These are phyloP conservation scores for Amphipyra berbera DNA, from an alignment of 2,888 invertebrate species.

Conservation along the genomic window DNA sequence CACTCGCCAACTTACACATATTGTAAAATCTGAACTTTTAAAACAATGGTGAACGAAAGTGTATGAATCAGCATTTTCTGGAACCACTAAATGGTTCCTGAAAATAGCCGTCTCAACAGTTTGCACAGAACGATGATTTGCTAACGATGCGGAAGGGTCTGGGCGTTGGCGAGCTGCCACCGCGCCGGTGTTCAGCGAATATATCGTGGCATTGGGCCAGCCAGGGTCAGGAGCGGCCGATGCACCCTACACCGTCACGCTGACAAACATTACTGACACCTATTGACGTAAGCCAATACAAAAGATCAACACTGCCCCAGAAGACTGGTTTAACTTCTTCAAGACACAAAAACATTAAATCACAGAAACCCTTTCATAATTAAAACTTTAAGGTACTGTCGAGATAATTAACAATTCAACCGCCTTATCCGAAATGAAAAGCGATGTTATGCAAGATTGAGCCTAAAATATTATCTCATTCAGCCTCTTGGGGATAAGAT, in stretches of 20 bases:
- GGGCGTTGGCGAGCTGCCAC: slow-evolving; percentile 79
- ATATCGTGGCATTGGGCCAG: slow-evolving; percentile 88
- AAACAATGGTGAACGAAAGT: slow-evolving; percentile 11
- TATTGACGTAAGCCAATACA: slow-evolving; percentile 48
- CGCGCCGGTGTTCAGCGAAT: slow-evolving; percentile 73
- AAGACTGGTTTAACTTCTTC: slow-evolving; percentile 1
- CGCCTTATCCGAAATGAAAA: slow-evolving; percentile 44
- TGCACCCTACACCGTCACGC: slow-evolving; percentile 79
- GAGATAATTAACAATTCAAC: slow-evolving; percentile 47
- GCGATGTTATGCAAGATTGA: slow-evolving; percentile 60
- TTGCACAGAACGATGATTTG: slow-evolving; percentile 76
- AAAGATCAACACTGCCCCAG: slow-evolving; percentile 36
- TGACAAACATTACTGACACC: slow-evolving; percentile 62
- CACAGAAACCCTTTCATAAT: slow-evolving; percentile 51
- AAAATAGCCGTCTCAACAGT: slow-evolving; percentile 63
- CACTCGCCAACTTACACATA: no score
- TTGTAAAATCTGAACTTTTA: no score
- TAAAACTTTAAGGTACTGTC: slow-evolving; percentile 48
- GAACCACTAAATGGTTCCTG: slow-evolving; percentile 52
- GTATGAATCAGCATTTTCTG: slow-evolving; percentile 53
- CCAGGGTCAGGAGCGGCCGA: slow-evolving; percentile 89
- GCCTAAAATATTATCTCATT: slow-evolving; percentile 71
- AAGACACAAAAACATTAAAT: slow-evolving; percentile 24
- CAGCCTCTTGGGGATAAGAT: slow-evolving; percentile 79
- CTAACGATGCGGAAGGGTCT: slow-evolving; percentile 85